Evolutionary conservation across 2,113 vertebrate species (phyloP).

Genomic region (Cyprinus carpio): DNA sequence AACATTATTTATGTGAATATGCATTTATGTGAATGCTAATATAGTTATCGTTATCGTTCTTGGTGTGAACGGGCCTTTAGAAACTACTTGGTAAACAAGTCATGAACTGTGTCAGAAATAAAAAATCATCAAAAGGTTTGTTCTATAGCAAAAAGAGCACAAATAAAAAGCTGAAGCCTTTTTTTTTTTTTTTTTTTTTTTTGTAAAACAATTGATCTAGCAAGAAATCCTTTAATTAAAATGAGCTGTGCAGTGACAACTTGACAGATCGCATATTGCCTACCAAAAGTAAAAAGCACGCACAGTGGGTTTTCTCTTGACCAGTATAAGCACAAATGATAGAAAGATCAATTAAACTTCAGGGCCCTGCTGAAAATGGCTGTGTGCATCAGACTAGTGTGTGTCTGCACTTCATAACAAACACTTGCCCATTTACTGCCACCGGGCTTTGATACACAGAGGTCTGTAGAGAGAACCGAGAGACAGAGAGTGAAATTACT

Average conservation of each 20-base stretch:
- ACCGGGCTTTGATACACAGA: constrained; percentile 1
- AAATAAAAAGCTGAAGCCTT: constrained; percentile 14
- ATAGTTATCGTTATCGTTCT: not conserved
- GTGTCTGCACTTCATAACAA: constrained; percentile 19
- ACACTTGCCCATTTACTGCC: not conserved
- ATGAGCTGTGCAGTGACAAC: constrained; percentile 23
- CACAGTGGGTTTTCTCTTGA: not conserved
- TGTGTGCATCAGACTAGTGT: constrained; percentile 7
- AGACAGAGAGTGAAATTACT: constrained; percentile 60
- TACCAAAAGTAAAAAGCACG: not conserved
- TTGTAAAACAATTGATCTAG: constrained; percentile 8
- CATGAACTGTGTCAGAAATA: not conserved
- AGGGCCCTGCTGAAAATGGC: constrained; percentile 20
- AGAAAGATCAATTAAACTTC: constrained; percentile 37
- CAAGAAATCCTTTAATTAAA: constrained; percentile 37
- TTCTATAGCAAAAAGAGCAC: not conserved
- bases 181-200: not conserved
- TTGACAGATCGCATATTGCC: constrained; percentile 25
- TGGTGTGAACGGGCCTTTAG: not conserved
- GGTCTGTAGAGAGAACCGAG: not conserved
- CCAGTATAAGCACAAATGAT: constrained; percentile 15
- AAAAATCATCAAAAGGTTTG: not conserved
- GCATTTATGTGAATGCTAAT: not conserved
- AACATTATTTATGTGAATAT: not conserved
- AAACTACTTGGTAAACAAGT: not conserved